Evolutionary conservation across 2,113 vertebrate genomes (phyloP).

Genomic region (Dasyurus viverrinus): DNA sequence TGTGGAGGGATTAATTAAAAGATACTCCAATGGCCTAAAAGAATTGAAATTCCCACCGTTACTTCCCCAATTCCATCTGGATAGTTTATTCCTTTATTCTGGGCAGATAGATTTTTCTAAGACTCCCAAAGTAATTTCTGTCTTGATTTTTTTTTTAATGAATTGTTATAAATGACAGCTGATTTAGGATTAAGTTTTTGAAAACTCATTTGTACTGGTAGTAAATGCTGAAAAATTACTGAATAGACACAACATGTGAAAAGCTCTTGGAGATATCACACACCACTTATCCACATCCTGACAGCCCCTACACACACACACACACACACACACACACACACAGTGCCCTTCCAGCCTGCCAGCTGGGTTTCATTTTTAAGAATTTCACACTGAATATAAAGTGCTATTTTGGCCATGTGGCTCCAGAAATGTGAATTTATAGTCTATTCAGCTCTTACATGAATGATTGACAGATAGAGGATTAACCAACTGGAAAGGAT

Average conservation of each 20-base stretch:
- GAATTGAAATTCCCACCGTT: conserved; percentile 34
- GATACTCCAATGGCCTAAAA: background rate
- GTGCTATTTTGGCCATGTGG: conserved; percentile 80
- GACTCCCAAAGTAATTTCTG: background rate
- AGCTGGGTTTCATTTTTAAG: conserved; percentile 80
- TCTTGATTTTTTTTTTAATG: conserved; percentile 12
- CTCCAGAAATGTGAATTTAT: conserved; percentile 76
- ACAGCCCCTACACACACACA: conserved; percentile 32
- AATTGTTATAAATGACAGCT: conserved; percentile 34
- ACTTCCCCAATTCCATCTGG: conserved; percentile 12
- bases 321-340: background rate
- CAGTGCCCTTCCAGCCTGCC: conserved; percentile 64
- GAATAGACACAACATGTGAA: conserved; percentile 60
- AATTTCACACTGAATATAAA: conserved; percentile 82
- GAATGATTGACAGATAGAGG: conserved; percentile 71
- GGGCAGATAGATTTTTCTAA: background rate
- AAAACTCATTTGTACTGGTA: conserved; percentile 45
- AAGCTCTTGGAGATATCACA: conserved; percentile 59
- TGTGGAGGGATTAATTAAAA: conserved; percentile 14
- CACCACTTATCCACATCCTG: conserved; percentile 53
- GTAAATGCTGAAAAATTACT: conserved; percentile 57
- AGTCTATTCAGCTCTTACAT: conserved; percentile 70
- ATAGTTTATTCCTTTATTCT: background rate
- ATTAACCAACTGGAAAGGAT: conserved; percentile 59
- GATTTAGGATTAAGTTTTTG: conserved; percentile 8